Evolutionary conservation across 2,888 invertebrate species (phyloP), one percentile per base, ranked within the genome.

Genomic region (Malthinus flaveolus): DNA sequence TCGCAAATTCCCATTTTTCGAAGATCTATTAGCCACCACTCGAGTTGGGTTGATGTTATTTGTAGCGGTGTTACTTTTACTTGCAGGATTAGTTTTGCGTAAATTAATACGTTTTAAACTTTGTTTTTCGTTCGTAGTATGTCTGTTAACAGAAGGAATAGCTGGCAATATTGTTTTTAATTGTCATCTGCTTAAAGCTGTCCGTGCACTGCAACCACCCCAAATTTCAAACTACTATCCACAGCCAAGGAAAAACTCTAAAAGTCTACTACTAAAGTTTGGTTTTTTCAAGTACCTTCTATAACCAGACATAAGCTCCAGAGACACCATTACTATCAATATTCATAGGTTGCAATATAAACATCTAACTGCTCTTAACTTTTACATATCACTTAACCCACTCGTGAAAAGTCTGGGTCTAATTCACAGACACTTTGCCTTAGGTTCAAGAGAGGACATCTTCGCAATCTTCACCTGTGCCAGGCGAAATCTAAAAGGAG

Each of bases 81-180:
- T n/a, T 39, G 62, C 47, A 35, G 60, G 54, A 55, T 58, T 65
- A 51, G 63, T 45, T 63, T 73, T 72, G 46, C 73, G 68, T 49
- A 71, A 71, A 62, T 69, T 73, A 47, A 65, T 60, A 42, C 74
- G 69, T 12, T 73, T 62, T 58, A 65, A 52, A 47, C 61, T 48
- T 59, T 59, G 58, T 66, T 61, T 62, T 65, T 72, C 73, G 62
- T 70, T 72, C 56, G 68, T 56, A 51, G 73, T 68, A 64, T 69
- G 72, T 76, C 77, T 77, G 76, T 74, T 66, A 71, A 76, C 72
- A 75, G 68, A 73, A 73, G 63, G 60, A 66, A 67, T 66, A 64
- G 66, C 67, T 65, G 64, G 65, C 64, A 66, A 68, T 58, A 62
- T 58, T 60, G 59, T 59, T 67, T 67, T 70, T 67, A 67, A 68